phyloP scores from a whole-genome alignment of 2,888 invertebrate species.

The Spilosoma lubricipeda region DNA sequence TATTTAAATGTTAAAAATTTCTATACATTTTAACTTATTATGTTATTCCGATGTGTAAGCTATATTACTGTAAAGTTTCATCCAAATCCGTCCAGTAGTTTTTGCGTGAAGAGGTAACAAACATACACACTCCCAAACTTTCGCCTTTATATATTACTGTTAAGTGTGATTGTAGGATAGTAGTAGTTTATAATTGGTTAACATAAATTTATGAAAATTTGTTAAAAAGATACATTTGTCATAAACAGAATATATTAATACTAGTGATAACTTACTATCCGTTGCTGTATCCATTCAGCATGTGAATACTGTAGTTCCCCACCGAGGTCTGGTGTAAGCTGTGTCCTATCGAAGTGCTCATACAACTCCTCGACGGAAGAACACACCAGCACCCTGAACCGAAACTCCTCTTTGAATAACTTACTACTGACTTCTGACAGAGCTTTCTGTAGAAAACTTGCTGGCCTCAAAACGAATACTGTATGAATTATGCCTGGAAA shows the following conservation, averaged over 20 bases:
- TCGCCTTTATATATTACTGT: too few species aligned
- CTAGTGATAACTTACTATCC: slow-evolving; percentile 90
- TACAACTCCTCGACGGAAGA: slow-evolving; percentile 94
- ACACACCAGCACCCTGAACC: slow-evolving; percentile 95
- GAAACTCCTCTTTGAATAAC: slow-evolving; percentile 96
- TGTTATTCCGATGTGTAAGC: too few species aligned
- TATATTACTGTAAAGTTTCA: too few species aligned
- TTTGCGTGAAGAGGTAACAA: too few species aligned
- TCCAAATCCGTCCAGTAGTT: too few species aligned
- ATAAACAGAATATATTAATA: background rate
- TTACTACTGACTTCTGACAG: slow-evolving; percentile 97
- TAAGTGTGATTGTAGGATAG: too few species aligned
- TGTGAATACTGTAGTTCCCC: slow-evolving; percentile 96
- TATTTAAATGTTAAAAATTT: too few species aligned
- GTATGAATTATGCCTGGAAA: slow-evolving; percentile 97
- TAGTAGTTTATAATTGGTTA: too few species aligned
- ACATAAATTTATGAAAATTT: background rate
- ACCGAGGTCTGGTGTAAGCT: slow-evolving; percentile 95
- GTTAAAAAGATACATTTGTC: background rate
- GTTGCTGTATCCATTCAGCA: slow-evolving; percentile 98
- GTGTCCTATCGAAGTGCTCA: slow-evolving; percentile 93
- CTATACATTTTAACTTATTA: too few species aligned
- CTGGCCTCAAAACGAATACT: slow-evolving; percentile 97
- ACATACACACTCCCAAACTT: too few species aligned
- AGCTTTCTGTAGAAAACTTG: slow-evolving; percentile 98